Base-by-base conservation (phyloP, 2,113 vertebrate genomes). In the Marmota monax region DNA sequence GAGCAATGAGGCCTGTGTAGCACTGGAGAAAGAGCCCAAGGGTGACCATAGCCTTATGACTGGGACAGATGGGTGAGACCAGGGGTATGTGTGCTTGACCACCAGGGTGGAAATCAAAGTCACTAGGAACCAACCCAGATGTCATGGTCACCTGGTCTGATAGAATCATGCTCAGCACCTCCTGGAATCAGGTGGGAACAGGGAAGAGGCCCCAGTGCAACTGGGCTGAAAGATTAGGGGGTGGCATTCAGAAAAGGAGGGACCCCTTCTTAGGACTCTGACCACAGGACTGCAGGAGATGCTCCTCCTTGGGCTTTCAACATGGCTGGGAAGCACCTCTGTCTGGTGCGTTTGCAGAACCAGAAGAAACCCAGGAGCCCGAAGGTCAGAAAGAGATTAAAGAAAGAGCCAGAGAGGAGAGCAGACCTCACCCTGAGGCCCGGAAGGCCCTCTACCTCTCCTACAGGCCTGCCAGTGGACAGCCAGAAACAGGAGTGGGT, bases 181-280 rank as follows among this genome's bases (percentile, higher is more conserved):
- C 2, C 20, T 9, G 0, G 32, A 84, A 88, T 76, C 42, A 14
- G 37, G 51, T 25, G 78, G 39, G 20, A 34, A 2, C 12, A 18
- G 51, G 32, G 80, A 48, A 67, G 84, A 91, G 29, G 67, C 61
- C 45, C 78, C 42, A 29, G 18, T 1, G 14, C 56, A 58, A 23
- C 23, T 5, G 13, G 11, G 7, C 58, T 37, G 34, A 76, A 27
- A 27, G 22, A n/a, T 69, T 0, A 0, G 3, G 22, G 20, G 25
- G 27, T 67, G 4, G 17, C 7, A 0, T 42, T 34, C n/a, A 82
- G 45, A 29, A 18, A 39, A 51, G 58, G 56, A 58, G 70, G 0
- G 1, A 16, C 87, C 67, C 58, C 37, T 32, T 32, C 6, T 27
- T 5, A 18, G 48, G 27, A 39, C 84, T 82, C 32, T 48, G 2